These are phyloP conservation scores for Tachycineta bicolor DNA, from an alignment of 2,113 vertebrate species.

Conservation along the genomic window DNA sequence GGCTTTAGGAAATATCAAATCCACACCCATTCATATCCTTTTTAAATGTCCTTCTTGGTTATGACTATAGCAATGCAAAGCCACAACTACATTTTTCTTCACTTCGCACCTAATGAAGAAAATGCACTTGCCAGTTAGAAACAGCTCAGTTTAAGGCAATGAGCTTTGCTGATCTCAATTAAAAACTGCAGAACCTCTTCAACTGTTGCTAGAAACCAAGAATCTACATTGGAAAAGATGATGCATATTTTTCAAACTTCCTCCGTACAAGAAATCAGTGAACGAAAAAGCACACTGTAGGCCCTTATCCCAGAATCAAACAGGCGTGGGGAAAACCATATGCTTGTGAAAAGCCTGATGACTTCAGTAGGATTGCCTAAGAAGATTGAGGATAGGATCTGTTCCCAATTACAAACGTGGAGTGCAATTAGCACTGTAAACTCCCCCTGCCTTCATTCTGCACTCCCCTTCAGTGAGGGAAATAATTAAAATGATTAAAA, in stretches of 20 bases:
- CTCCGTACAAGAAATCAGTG: neutral
- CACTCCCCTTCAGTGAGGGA: neutral
- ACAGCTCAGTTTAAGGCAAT: neutral
- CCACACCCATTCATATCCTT: neutral
- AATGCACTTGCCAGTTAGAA: neutral
- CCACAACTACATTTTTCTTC: neutral
- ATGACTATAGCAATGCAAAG: neutral
- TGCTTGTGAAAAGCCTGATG: slow-evolving; percentile 24
- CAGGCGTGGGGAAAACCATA: neutral
- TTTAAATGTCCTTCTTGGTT: neutral
- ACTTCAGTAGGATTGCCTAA: slow-evolving; percentile 40
- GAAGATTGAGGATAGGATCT: neutral
- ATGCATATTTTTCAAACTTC: neutral
- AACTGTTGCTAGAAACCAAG: neutral
- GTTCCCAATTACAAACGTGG: neutral
- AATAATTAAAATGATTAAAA: neutral
- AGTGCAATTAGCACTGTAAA: neutral
- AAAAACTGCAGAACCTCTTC: neutral
- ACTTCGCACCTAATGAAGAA: neutral
- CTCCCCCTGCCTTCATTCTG: neutral
- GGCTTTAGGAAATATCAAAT: slow-evolving; percentile 25
- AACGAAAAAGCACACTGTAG: neutral
- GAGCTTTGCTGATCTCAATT: neutral
- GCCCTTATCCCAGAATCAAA: slow-evolving; percentile 18
- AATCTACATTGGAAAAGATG: neutral